Base-by-base conservation (phyloP, 2,113 vertebrate species). In the Heterocephalus glaber region DNA sequence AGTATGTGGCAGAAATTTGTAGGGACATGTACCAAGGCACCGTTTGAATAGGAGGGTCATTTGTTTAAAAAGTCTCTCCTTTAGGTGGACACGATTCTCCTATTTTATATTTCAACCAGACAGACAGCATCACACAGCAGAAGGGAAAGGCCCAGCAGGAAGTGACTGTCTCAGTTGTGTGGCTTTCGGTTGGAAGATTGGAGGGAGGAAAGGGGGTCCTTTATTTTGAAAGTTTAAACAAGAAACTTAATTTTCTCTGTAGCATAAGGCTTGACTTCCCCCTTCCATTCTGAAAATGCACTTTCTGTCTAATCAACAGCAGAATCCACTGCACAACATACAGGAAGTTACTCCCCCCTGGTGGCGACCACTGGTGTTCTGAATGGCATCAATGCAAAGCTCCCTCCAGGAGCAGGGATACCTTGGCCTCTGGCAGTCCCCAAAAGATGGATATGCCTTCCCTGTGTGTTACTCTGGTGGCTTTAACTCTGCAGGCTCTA, bases 291-390 rank as follows among this genome's bases (percentile, higher is more conserved):
- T 87, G 28, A 60, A 85, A 89, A 56, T 6, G 38, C 17, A 41
- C 63, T 9, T 60, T 79, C 54, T 12, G 63, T 68, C 56, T 76
- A 13, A 89, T 61, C 90, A 95, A 47, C 86, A 85, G 47, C 12
- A 14, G 28, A 58, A 16, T 47, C 79, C 49, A 33, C 3, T 11
- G 20, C 26, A 30, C 86, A 86, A 41, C 47, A 89, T 0, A 95
- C 52, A 79, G 49, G 88, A 89, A 92, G 85, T 85, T 82, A 91
- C 95, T 96, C 28, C 95, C 96, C 97, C 80, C 95, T 97, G 54
- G 97, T 93, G 98, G 97, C 12, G 0, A 66, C 16, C 9, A 2
- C 17, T 44, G 94, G 93, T 33, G 54, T 20, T 49, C n/a, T 1
- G n/a, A 41, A 35, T 28, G 12, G 76, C 44, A 19, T 2, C 19